Evolutionary conservation across 2,113 vertebrate genomes (phyloP), one percentile per base, ranked within the genome.

Genomic region (Oreochromis aureus): DNA sequence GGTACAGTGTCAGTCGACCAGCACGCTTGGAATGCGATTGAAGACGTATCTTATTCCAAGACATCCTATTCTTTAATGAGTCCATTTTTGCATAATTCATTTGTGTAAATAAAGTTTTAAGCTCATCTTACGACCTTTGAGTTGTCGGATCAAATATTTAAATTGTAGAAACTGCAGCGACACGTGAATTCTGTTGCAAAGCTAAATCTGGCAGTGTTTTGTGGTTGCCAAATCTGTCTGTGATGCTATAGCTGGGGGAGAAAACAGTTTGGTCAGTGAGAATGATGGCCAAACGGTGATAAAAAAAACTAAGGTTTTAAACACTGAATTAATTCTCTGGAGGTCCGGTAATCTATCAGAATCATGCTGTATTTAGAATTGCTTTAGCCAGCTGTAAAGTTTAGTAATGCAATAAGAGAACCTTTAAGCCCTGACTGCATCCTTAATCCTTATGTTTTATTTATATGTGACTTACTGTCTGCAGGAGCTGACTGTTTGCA

Each of bases 1-100:
- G 98, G 99, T 99, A 89, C 30, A 96, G 97, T 98, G 63, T 15
- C 32, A 61, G 15, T 53, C 27, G 3, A 12, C 73, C 10, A 53
- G 18, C 46, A 53, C 4, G 3, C 24, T 4, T 51, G 6, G 2
- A 51, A 16, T 8, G 4, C 46, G 27, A 48, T 16, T 30, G 15
- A 30, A 30, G 41, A 48, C 3, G 6, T 11, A 2, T 51, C 71
- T 51, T 19, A 78, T 78, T 12, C 24, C 44, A 78, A 78, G 24
- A 1, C 19, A 51, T 76, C 10, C 44, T 48, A 2, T 48, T 76
- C 10, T 7, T 30, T 32, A 76, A 30, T 76, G 8, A 48, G 46
- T 78, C 44, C 6, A 13, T 0, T 34, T 71, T 51, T 53, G 27
- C 18, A 0, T n/a, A 78, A 0, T 78, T 78, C 10, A 4, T 53